phyloP scores from a whole-genome alignment of 2,888 invertebrate species.

The Aromia moschata region DNA sequence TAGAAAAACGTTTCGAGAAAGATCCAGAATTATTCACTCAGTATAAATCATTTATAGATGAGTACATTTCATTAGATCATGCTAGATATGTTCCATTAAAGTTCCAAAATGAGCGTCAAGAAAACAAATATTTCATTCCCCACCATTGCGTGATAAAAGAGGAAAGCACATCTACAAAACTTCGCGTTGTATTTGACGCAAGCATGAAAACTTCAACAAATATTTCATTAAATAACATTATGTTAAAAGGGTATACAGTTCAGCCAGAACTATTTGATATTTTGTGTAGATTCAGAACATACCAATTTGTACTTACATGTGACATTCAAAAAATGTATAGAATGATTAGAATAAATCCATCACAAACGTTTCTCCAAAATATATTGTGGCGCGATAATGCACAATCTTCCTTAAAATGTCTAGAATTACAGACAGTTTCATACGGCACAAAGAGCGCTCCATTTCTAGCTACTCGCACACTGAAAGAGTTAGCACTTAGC shows the following conservation, averaged over 20 bases:
- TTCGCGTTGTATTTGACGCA: not conserved
- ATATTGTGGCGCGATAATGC: conserved; percentile 1
- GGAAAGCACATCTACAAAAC: not conserved
- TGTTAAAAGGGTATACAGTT: conserved; percentile 2
- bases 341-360: not conserved
- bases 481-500: not conserved
- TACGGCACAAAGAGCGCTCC: not conserved
- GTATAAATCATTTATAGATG: conserved; percentile 29
- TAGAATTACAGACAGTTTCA: conserved; percentile 1
- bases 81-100: conserved; percentile 17
- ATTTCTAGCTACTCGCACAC: not conserved
- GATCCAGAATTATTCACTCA: conserved; percentile 4
- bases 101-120: not conserved
- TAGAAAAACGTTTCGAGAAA: conserved; percentile 28
- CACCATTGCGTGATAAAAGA: conserved; percentile 24
- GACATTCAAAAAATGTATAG: conserved; percentile 8
- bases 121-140: conserved; percentile 28
- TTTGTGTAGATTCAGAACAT: conserved; percentile 8
- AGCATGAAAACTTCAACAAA: not conserved
- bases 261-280: conserved; percentile 11
- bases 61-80: conserved; percentile 23
- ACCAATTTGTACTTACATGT: not conserved
- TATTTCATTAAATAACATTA: not conserved
- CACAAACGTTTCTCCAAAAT: conserved; percentile 1
- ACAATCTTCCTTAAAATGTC: not conserved